Evolutionary conservation across 2,888 invertebrate genomes (phyloP), one percentile per base, ranked within the genome.

Genomic region (Leptothorax acervorum): DNA sequence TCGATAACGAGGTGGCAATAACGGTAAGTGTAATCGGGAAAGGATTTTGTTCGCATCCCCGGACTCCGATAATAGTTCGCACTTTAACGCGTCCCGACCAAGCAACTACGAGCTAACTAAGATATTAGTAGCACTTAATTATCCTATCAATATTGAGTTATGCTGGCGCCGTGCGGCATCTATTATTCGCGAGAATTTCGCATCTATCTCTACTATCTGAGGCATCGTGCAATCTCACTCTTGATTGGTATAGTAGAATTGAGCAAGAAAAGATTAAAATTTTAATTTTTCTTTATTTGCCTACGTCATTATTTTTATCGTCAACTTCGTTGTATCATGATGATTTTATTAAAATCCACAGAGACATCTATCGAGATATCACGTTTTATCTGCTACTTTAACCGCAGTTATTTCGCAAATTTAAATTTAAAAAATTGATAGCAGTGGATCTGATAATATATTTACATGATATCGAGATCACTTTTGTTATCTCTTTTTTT

Each of bases 61-160:
- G 35, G 23, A 42, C 48, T 60, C 53, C 70, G 63, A 48, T 66
- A 55, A 35, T 83, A 83, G 65, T 68, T 83, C 70, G 57, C 70
- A 76, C 60, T 78, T 82, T 83, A 83, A 83, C 65, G 53, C 51
- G 62, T 42, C 42, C 23, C 53, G 51, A 53, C 39, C 42, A 70
- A 57, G 82, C 74, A 62, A 86, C 83, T 89, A 84, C 75, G 75
- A 85, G 82, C 85, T 76, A 88, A 88, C 79, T 87, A 65, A 84
- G 88, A 86, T 88, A 88, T 88, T 88, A 86, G 82, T 78, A 57
- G 68, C 70, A 57, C 78, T 82, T 90, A 90, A 90, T 90, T 90
- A 90, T 83, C 79, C 87, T 83, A 88, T 90, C 89, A 86, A 89
- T 85, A 88, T 84, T 84, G 85, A 85, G 45, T 68, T 55, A 68